Conservation (phyloP, 1,140 invertebrate genomes). For the Trachymyrmex septentrionalis region DNA sequence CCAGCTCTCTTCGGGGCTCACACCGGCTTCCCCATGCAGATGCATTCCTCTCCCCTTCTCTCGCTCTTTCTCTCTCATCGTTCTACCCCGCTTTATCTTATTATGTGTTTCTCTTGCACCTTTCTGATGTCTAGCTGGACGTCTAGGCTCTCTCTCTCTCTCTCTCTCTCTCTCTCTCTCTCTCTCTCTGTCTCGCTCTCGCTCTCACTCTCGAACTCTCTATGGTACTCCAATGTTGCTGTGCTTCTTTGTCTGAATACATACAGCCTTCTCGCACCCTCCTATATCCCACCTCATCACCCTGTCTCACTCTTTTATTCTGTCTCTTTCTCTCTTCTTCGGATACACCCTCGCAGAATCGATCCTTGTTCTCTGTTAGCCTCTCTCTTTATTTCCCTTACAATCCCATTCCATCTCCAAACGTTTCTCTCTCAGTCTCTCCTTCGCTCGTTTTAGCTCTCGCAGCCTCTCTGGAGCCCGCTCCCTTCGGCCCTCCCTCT, state of each 20-base stretch:
- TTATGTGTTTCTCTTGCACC: not conserved
- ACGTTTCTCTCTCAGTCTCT: slow-evolving; percentile 15
- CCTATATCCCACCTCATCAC: not conserved
- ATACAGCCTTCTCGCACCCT: slow-evolving; percentile 35
- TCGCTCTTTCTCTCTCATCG: slow-evolving; percentile 28
- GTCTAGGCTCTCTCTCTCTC: slow-evolving; percentile 18
- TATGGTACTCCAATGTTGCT: not conserved
- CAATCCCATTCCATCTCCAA: slow-evolving; percentile 9
- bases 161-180: slow-evolving; percentile 17
- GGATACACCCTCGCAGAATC: slow-evolving; percentile 60
- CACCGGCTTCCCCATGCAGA: slow-evolving; percentile 47
- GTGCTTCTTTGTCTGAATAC: slow-evolving; percentile 27
- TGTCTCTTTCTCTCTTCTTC: slow-evolving; percentile 60
- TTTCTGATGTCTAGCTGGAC: slow-evolving; percentile 6
- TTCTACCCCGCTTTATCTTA: slow-evolving; percentile 10
- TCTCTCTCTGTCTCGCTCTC: slow-evolving; percentile 9
- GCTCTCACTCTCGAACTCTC: slow-evolving; percentile 20
- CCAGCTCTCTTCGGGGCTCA: slow-evolving; percentile 49
- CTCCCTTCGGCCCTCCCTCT: slow-evolving; percentile 41
- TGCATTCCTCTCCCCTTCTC: slow-evolving; percentile 23
- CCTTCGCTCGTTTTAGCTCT: slow-evolving; percentile 7
- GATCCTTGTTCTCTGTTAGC: slow-evolving; percentile 33
- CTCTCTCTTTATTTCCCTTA: not conserved
- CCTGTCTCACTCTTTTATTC: slow-evolving; percentile 8
- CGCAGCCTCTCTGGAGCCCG: slow-evolving; percentile 51